These are phyloP conservation scores for Fundulus diaphanus DNA, from an alignment of 2,797 vertebrate species.

Conservation along the genomic window DNA sequence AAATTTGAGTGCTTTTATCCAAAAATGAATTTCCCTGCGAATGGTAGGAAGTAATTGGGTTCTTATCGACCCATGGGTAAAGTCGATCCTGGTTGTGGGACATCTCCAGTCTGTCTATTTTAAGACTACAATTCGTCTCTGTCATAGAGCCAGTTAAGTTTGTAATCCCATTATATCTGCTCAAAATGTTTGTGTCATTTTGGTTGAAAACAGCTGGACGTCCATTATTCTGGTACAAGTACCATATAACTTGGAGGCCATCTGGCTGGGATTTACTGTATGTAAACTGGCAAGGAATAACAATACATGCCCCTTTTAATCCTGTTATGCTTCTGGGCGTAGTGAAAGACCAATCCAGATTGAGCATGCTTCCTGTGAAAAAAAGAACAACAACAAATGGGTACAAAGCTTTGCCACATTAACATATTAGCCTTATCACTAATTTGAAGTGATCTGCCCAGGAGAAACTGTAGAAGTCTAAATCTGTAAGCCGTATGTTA, in stretches of 20 bases:
- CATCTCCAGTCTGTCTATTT: conserved; percentile 53
- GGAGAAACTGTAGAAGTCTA: not conserved
- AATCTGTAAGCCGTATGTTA: not conserved
- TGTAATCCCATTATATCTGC: conserved; percentile 46
- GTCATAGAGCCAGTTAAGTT: conserved; percentile 30
- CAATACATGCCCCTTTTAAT: conserved; percentile 63
- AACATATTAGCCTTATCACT: not conserved
- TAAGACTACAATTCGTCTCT: conserved; percentile 60
- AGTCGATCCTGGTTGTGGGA: conserved; percentile 48
- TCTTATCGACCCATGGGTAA: conserved; percentile 70
- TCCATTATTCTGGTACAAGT: conserved; percentile 37
- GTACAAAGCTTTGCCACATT: not conserved
- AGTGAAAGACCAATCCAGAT: conserved; percentile 58
- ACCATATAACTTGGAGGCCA: conserved; percentile 60
- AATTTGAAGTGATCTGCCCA: not conserved
- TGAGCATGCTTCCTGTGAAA: conserved; percentile 49
- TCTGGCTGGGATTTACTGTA: conserved; percentile 33
- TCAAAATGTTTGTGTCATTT: not conserved
- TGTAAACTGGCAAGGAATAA: conserved; percentile 70
- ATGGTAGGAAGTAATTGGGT: conserved; percentile 51
- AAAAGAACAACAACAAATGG: not conserved
- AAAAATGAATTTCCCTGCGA: conserved; percentile 1
- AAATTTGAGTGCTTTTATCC: conserved; percentile 52
- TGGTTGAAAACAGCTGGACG: conserved; percentile 46
- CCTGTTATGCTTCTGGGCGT: conserved; percentile 59